A percentile compares a stretch with the other conserved stretches of the same genome.
Evolutionary conservation across 2,888 invertebrate species (phyloP).

Genomic region (Abrostola triplasia): DNA sequence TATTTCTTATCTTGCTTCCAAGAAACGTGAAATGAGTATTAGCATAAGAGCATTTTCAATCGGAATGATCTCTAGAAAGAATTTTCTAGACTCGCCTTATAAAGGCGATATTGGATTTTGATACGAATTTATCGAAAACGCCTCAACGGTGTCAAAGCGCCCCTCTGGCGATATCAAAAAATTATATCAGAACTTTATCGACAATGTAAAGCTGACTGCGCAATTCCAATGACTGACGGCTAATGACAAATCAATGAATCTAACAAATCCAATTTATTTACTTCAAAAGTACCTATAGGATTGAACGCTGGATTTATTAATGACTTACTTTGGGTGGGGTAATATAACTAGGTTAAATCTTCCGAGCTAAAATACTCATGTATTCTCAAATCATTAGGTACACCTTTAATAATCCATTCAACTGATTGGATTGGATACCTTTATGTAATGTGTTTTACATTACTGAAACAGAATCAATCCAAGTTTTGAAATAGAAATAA

Average conservation of each 20-base stretch:
- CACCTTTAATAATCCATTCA: too few relatives aligned
- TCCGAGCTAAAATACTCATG: background rate
- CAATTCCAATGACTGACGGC: constrained; percentile 52
- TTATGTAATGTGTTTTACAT: too few relatives aligned
- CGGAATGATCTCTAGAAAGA: constrained; percentile 64
- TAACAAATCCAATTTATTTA: constrained; percentile 42
- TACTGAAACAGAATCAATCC: too few relatives aligned
- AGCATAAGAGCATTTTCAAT: constrained; percentile 70
- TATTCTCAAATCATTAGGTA: too few relatives aligned
- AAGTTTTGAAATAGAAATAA: too few relatives aligned
- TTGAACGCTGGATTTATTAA: constrained; percentile 34
- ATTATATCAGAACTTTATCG: constrained; percentile 84
- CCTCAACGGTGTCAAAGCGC: constrained; percentile 75
- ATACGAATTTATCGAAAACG: constrained; percentile 79
- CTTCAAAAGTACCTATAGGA: constrained; percentile 34
- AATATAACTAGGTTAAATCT: constrained; percentile 2
- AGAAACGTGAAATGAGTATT: constrained; percentile 55
- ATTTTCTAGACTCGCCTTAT: constrained; percentile 60
- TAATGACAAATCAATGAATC: constrained; percentile 59
- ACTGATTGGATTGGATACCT: too few relatives aligned
- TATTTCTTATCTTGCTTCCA: constrained; percentile 49
- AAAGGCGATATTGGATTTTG: constrained; percentile 78
- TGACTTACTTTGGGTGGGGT: constrained; percentile 38
- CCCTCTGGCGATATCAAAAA: constrained; percentile 77
- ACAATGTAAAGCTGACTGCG: constrained; percentile 65